These are phyloP conservation scores for Corynorhinus townsendii DNA, from an alignment of 2,113 vertebrate genomes.

Conservation along the genomic window DNA sequence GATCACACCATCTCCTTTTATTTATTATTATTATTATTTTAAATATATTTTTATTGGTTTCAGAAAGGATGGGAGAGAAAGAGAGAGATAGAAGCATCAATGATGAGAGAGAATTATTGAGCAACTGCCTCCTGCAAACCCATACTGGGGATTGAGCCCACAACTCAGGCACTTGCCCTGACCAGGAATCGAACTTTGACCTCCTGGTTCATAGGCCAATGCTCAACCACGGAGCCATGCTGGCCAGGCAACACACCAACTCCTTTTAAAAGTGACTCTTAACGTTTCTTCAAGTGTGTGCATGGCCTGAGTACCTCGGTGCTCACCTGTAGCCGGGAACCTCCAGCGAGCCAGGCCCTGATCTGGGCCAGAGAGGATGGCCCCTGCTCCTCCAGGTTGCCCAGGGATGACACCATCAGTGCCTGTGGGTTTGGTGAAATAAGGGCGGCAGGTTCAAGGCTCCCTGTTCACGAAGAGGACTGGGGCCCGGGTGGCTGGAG, in stretches of 20 bases:
- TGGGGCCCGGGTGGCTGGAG: background rate
- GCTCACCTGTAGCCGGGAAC: background rate
- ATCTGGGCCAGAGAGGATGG: background rate
- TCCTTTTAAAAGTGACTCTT: background rate
- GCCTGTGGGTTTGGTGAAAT: background rate
- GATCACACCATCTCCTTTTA: background rate
- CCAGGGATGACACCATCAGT: too few species aligned
- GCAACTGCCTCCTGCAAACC: too few species aligned
- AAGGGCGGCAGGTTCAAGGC: background rate
- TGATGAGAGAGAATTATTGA: too few species aligned
- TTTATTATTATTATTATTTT: too few species aligned
- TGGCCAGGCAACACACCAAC: background rate
- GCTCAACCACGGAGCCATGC: too few species aligned
- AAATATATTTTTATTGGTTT: too few species aligned
- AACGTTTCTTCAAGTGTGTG: background rate
- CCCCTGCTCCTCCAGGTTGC: background rate
- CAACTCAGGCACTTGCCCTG: too few species aligned
- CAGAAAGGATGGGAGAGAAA: too few species aligned
- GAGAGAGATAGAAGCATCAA: too few species aligned
- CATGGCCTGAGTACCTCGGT: background rate
- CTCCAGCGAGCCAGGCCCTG: accelerated
- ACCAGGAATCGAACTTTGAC: too few species aligned
- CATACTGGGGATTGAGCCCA: too few species aligned
- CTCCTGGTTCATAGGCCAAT: too few species aligned
- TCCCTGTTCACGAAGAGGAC: background rate